A percentile compares a stretch with the other conserved stretches of the same genome.
phyloP scores from a whole-genome alignment of 2,797 vertebrate genomes.

The Pteropus rufus region DNA sequence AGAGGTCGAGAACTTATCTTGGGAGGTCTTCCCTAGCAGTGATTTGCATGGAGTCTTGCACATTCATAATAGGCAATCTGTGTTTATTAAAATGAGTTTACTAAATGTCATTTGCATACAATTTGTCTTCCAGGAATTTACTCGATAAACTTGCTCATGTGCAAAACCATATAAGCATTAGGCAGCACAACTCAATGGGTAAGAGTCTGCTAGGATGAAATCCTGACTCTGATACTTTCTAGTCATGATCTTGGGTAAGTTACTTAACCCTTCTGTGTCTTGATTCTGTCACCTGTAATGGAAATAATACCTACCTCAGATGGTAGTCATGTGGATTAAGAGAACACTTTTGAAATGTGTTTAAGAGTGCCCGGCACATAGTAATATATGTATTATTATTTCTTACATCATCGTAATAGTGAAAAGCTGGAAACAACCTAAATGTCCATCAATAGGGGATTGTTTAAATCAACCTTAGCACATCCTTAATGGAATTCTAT shows the following conservation, averaged over 20 bases:
- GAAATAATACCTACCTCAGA: neutral
- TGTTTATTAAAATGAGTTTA: neutral
- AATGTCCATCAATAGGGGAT: neutral
- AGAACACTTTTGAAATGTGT: neutral
- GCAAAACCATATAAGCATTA: neutral
- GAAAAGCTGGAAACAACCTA: neutral
- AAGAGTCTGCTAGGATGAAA: neutral
- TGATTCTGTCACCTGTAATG: neutral
- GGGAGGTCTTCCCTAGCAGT: neutral
- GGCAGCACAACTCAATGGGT: neutral
- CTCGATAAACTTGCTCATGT: neutral
- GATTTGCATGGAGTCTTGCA: neutral
- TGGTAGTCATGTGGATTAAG: neutral
- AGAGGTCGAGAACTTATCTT: neutral
- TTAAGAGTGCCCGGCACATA: neutral
- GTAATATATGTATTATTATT: neutral
- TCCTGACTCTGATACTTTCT: neutral
- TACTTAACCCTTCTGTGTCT: neutral
- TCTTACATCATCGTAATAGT: neutral
- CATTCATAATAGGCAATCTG: neutral
- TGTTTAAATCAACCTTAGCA: neutral
- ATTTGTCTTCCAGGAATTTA: neutral
- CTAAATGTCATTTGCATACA: neutral
- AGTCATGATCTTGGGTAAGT: neutral
- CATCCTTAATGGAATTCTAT: neutral